Evolutionary conservation across 1,140 invertebrate species (phyloP), one percentile per base, ranked within the genome.

Genomic region (Philopotamus ludificatus): DNA sequence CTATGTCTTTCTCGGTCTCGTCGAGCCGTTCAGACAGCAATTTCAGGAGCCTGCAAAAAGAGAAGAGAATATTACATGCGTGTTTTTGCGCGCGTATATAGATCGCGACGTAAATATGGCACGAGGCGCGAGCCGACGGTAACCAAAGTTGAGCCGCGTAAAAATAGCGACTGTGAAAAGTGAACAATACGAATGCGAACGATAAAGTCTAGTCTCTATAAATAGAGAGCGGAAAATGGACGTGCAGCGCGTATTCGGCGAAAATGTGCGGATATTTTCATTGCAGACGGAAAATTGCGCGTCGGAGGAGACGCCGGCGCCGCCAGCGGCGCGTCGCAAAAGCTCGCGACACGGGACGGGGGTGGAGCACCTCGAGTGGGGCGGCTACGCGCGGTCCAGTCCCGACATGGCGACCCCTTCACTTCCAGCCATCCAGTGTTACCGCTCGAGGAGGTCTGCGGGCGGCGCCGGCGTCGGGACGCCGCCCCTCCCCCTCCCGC

Each of bases 1-100:
- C 75, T 67, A 88, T 78, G 73, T 87, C 85, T 71, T 82, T 78
- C 66, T 75, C 79, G 72, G 83, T 80, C 73, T 85, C 86, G 67
- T 67, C 49, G 42, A 68, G 50, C 26, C 63, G 62, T 2, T 63
- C 69, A 16, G 63, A 57, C 66, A 68, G 55, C 26, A 62, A 44
- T 59, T 67, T 65, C 54, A 74, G 61, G 74, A 79, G 77, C 76
- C 78, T 84, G 74, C 9, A 76, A 76, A 68, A 45, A 73, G 62
- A 59, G 67, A 65, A 57, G 20, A 28, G 16, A 60, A 1, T 4
- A 60, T 15, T 2, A 57, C 12, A 12, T 20, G 15, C 23, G 51
- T 34, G 39, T 18, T 50, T 21, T 21, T 42, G 20, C 28, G 21
- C 39, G 20, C 39, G 9, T 8, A 18, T 34, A 34, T 54, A 34